Conservation (phyloP, 1,140 invertebrate genomes). For the Elysia chlorotica region DNA sequence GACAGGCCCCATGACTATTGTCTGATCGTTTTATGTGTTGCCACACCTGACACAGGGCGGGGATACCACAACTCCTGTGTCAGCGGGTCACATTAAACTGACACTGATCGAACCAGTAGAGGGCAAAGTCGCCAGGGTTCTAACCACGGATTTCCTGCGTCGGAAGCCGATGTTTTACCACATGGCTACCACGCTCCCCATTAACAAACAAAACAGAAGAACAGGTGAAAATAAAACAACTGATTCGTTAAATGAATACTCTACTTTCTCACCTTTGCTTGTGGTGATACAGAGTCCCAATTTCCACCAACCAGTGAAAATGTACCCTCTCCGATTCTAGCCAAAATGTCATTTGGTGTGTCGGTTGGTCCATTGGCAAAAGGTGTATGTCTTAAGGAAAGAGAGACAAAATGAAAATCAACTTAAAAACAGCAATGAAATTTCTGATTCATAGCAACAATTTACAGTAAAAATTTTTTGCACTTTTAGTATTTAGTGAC, state of each 20-base stretch:
- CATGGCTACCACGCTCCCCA: neutral
- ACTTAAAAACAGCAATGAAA: no score
- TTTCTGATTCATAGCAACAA: no score
- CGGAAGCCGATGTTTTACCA: no score
- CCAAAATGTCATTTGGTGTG: constrained; percentile 88
- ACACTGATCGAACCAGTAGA: neutral
- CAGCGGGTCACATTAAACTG: no score
- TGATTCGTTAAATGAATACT: neutral
- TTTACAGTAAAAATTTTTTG: no score
- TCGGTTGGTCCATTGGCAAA: constrained; percentile 91
- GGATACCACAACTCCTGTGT: no score
- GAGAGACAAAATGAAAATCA: neutral
- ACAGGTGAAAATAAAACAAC: neutral
- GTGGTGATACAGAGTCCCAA: constrained; percentile 77
- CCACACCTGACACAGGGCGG: no score
- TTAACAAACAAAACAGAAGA: neutral
- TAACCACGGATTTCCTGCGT: no score
- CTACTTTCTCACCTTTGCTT: constrained; percentile 73
- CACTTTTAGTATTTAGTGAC: no score
- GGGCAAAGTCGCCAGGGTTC: neutral
- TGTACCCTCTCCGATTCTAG: constrained; percentile 87
- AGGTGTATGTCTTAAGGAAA: constrained; percentile 76
- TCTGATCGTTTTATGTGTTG: no score
- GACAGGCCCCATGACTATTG: no score
- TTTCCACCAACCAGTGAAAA: constrained; percentile 78